phyloP scores from a whole-genome alignment of 2,797 vertebrate genomes.

The Linurgus olivaceus region DNA sequence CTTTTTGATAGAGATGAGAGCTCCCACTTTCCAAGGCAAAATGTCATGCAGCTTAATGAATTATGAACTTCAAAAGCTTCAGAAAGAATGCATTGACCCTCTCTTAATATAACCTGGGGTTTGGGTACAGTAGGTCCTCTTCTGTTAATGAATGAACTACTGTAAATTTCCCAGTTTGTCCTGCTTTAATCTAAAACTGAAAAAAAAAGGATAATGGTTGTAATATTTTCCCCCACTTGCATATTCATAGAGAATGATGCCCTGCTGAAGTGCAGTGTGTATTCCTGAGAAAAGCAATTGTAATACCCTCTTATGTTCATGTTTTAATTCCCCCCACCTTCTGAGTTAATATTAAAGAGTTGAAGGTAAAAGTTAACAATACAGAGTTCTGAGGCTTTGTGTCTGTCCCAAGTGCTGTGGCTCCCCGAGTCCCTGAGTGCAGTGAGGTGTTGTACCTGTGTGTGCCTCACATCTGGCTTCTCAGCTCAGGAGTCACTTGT shows the following conservation, averaged over 20 bases:
- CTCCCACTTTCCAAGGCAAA: slow-evolving; percentile 14
- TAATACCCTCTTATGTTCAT: not conserved
- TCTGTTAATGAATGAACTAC: slow-evolving; percentile 42
- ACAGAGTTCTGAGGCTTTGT: not conserved
- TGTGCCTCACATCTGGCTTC: not conserved
- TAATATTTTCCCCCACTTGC: not conserved
- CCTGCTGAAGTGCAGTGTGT: not conserved
- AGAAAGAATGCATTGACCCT: slow-evolving; percentile 25
- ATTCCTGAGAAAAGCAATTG: not conserved
- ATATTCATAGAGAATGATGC: not conserved
- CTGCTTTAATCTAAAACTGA: not conserved
- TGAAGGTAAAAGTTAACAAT: not conserved
- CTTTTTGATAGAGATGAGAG: slow-evolving; percentile 56
- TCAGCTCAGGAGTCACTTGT: not conserved
- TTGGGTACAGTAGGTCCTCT: slow-evolving; percentile 10
- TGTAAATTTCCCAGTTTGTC: not conserved
- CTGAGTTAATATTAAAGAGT: not conserved
- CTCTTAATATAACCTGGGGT: slow-evolving; percentile 11
- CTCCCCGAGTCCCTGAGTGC: fast-evolving
- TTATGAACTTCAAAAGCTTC: slow-evolving; percentile 48
- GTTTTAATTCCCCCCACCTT: not conserved
- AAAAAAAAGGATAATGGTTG: not conserved
- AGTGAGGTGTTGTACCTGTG: not conserved
- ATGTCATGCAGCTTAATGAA: slow-evolving; percentile 21
- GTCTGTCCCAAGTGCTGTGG: not conserved